Evolutionary conservation across 2,888 invertebrate species (phyloP), one percentile per base, ranked within the genome.

Genomic region (Leucophenga montana): DNA sequence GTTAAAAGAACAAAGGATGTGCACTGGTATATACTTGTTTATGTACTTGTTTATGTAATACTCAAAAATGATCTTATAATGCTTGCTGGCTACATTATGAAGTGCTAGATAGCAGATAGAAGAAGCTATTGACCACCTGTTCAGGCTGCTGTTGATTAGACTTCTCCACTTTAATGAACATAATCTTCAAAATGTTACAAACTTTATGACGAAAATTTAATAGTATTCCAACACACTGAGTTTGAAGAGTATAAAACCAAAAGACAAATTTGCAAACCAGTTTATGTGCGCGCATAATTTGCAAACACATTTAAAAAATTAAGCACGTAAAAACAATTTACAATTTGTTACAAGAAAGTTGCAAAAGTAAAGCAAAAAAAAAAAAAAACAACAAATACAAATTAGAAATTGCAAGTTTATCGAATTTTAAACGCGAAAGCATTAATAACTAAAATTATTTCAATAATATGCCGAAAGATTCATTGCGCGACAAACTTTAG

Each of bases 121-220:
- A 27, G 3, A 2, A 27, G 4, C 27, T 2, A 27, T 4, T 27
- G 27, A 27, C 3, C 27, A 4, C 27, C 27, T 27, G 3, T 27
- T 3, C 2, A 27, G n/a, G n/a, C n/a, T n/a, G n/a, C n/a, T 4
- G 27, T 27, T 27, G 3, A 27, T 27, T 27, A 27, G 4, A 27
- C 27, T 27, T 27, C 2, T 27, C 4, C 2, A 27, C n/a, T 33
- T 33, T 5, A 22, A 66, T 48, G 39, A 56, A 56, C 4, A 66
- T 16, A 64, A 6, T 18, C 20, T 77, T 75, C 69, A 79, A 82
- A 80, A 81, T 79, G 78, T 72, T 33, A 74, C 75, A 39, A 66
- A 39, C 16, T 44, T n/a, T 39, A 33, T 64, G 22, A 46, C 62
- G 46, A 48, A 22, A 33, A 46, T 22, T 14, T 13, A 18, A 22